phyloP scores from a whole-genome alignment of 1,140 invertebrate genomes.

The Drosophila punjabiensis region DNA sequence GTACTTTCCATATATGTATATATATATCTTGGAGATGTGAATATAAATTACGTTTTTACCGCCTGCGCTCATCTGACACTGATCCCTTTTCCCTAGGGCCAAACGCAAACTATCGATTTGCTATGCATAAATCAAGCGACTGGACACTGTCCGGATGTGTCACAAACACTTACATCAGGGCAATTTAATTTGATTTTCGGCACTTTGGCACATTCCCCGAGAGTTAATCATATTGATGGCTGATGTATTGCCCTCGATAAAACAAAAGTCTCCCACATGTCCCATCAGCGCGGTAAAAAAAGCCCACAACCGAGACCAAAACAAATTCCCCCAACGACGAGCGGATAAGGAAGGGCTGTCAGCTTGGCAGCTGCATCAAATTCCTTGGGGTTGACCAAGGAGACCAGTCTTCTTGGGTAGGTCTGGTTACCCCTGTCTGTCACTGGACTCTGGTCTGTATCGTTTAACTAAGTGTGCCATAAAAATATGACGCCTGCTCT shows the following conservation, averaged over 20 bases:
- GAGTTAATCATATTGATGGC: slow-evolving; percentile 80
- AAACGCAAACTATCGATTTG: slow-evolving; percentile 78
- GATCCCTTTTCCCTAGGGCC: slow-evolving; percentile 76
- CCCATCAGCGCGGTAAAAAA: slow-evolving; percentile 55
- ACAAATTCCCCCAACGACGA: slow-evolving; percentile 45
- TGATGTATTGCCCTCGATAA: slow-evolving; percentile 76
- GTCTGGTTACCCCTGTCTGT: slow-evolving; percentile 19
- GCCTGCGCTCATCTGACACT: slow-evolving; percentile 60
- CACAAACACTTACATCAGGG: slow-evolving; percentile 80
- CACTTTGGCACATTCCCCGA: slow-evolving; percentile 67
- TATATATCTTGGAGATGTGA: slow-evolving; percentile 34
- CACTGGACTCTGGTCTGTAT: slow-evolving; percentile 26
- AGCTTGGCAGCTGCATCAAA: slow-evolving; percentile 39
- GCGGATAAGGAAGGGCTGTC: slow-evolving; percentile 58
- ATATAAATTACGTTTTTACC: slow-evolving; percentile 60
- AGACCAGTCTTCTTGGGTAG: slow-evolving; percentile 8
- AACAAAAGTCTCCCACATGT: slow-evolving; percentile 70
- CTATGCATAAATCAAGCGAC: slow-evolving; percentile 70
- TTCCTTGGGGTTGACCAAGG: slow-evolving; percentile 48
- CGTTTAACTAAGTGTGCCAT: slow-evolving; percentile 73
- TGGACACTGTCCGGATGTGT: slow-evolving; percentile 61
- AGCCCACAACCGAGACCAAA: slow-evolving; percentile 23
- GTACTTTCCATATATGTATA: slow-evolving; percentile 16
- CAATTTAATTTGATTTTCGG: slow-evolving; percentile 84
- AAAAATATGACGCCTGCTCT: slow-evolving; percentile 54